Evolutionary conservation across 2,797 vertebrate genomes (phyloP), one percentile per base, ranked within the genome.

Genomic region (Selene dorsalis): DNA sequence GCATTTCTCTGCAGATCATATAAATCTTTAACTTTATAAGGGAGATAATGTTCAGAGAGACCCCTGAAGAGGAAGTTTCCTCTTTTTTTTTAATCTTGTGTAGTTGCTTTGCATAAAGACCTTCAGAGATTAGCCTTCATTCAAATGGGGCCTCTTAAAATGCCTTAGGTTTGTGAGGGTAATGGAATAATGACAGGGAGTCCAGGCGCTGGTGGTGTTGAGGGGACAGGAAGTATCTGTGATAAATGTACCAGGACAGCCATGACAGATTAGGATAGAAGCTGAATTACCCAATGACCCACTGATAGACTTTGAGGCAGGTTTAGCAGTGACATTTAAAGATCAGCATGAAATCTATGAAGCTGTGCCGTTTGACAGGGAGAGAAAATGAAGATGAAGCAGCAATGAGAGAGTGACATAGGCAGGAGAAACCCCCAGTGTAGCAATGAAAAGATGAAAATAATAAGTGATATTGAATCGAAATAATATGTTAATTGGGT

Each of bases 1-100:
- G 69, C 78, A 57, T 79, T 82, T 68, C 57, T 55, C 18, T 58
- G 53, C 59, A 50, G 32, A 79, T 55, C 50, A 71, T 59, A 75
- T 41, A 75, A 50, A 75, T 26, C 28, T 64, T 14, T 63, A 32
- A 59, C 48, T 63, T 17, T 39, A 20, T 14, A 64, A 69, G 35
- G 32, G 58, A 57, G n/a, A 30, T 56, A 58, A 62, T 79, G 32
- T 24, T 47, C 38, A 63, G 60, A 66, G 64, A 58, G 11, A 18
- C 18, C 41, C 56, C 18, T 63, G 53, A 18, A 59, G 32, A 50
- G 10, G 56, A 30, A 48, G 18, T 60, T 57, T 41, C 30, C 16
- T 30, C 45, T 45, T 10, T 43, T 59, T 28, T 52, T 30, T 56
- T 72, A 38, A 35, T 66, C 32, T 35, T 35, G 32, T 35, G 32